Base-by-base conservation (phyloP, 2,888 invertebrate species). In the Cerastis rubricosa region DNA sequence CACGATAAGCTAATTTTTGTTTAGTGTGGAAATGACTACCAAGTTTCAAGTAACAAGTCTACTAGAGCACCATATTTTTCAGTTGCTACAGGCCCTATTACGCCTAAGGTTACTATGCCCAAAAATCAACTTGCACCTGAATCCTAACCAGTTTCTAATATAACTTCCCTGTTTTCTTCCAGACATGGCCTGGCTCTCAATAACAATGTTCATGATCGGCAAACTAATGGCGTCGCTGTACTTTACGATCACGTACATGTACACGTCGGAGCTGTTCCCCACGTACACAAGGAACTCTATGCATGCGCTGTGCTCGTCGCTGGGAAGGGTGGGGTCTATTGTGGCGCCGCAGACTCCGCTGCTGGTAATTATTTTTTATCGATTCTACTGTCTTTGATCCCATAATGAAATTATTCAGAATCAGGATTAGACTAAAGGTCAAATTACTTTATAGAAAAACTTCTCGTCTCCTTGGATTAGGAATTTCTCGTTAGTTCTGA, bases 261-360 rank as follows among this genome's bases (percentile, higher is more conserved):
- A 97, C 87, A 97, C 98, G 0, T 97, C 97, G 25, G 98, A 98
- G 91, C 94, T 98, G 90, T 98, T 98, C 90, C 98, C 98, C 0
- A 98, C 98, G 0, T 97, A 97, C 69, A 95, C 97, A 8, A 94
- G 98, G 80, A 97, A 98, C 90, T 97, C 98, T 0, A 96, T 98
- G 92, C 97, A 98, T 88, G 97, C 97, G 0, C 93, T 97, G 45
- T 98, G 98, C 91, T 98, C 97, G 0, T 98, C 97, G 86, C 93
- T 97, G 73, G 98, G 98, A 17, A 94, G 98, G 64, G 94, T 97
- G 61, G 98, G 98, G 1, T 97, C 97, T 2, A 97, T 98, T 88
- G 87, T 97, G 19, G 97, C 98, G 5, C 98, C 98, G 9, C 98
- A 98, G 90, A 97, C 97, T 51, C 97, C 97, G 6, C 91, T 98